A percentile compares a stretch with the other conserved stretches of the same genome.
phyloP scores from a whole-genome alignment of 2,113 vertebrate genomes.

The Ellobius talpinus region DNA sequence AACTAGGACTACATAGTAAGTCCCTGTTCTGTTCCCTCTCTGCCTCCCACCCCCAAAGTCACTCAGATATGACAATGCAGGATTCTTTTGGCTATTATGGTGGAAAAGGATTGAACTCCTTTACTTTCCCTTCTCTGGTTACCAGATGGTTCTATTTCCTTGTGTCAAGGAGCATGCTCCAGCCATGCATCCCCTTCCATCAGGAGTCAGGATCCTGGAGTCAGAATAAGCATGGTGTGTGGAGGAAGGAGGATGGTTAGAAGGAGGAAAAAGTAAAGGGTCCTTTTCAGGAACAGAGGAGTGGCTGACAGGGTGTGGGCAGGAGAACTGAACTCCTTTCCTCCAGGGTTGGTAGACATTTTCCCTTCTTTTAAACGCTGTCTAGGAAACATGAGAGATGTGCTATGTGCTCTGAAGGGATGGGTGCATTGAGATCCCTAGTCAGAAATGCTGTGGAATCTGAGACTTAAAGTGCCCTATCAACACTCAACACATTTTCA shows the following conservation, averaged over 20 bases:
- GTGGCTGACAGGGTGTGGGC: not conserved
- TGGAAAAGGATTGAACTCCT: slow-evolving; percentile 56
- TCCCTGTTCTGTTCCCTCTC: not conserved
- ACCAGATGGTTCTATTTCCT: slow-evolving; percentile 54
- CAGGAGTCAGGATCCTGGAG: slow-evolving; percentile 57
- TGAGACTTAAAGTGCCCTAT: not conserved
- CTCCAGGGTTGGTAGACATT: not conserved
- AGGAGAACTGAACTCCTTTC: not conserved
- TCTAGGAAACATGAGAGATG: slow-evolving; percentile 8
- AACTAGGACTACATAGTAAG: not conserved
- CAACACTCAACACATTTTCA: not conserved
- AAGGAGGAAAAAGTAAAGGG: not conserved
- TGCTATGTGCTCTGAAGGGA: slow-evolving; percentile 10
- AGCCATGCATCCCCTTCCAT: not conserved
- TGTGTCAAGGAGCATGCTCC: slow-evolving; percentile 8
- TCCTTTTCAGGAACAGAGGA: not conserved
- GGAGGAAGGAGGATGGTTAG: not conserved
- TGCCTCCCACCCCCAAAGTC: not conserved
- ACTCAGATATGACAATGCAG: not conserved
- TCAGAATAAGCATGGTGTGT: not conserved
- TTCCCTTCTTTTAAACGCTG: slow-evolving; percentile 32
- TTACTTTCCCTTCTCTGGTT: slow-evolving; percentile 28
- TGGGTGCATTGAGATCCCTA: not conserved
- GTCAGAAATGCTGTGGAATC: not conserved
- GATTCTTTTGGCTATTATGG: slow-evolving; percentile 28